Base-by-base conservation (phyloP, 1,140 invertebrate genomes). In the Melipona quadrifasciata region DNA sequence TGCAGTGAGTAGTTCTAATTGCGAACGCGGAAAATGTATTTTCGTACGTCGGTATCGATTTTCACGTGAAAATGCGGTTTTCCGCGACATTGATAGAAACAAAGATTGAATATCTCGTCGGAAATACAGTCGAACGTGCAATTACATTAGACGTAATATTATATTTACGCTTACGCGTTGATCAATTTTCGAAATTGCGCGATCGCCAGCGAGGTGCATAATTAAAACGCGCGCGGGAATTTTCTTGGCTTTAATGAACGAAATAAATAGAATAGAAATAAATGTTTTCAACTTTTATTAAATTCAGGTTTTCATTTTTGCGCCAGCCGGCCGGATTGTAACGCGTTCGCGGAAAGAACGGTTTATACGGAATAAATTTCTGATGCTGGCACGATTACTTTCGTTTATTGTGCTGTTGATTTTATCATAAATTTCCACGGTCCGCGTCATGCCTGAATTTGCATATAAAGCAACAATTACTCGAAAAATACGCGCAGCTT, bases 141-240 rank as follows among this genome's bases (percentile, higher is more conserved):
- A 78, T 67, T 65, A 51, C n/a, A 67, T 34, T 61, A 76, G 61
- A 76, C 31, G 76, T 19, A 24, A 67, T 31, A 65, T 57, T 19
- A 61, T 27, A 51, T 79, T 24, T 78, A 53, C 34, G 27, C 2
- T 67, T 34, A 68, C 31, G 12, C 1, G 64, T 55, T 67, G 34
- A 67, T 67, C 27, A 53, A 51, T 34, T n/a, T n/a, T 34, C 31
- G 21, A 39, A 53, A 67, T 67, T 78, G 47, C 39, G 31, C 6
- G 19, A 17, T 34, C 14, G 11, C 5, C 3, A 17, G 16, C 24
- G 8, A 19, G 31, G 10, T 12, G 51, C 2, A 27, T 61, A 76
- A 76, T 64, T 47, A 47, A 73, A 55, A 21, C 31, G 10, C 17
- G 16, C 10, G 17, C 4, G 6, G 19, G 14, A 17, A 58, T 47